phyloP scores from a whole-genome alignment of 2,797 vertebrate species.

The Phalloptychus januarius region DNA sequence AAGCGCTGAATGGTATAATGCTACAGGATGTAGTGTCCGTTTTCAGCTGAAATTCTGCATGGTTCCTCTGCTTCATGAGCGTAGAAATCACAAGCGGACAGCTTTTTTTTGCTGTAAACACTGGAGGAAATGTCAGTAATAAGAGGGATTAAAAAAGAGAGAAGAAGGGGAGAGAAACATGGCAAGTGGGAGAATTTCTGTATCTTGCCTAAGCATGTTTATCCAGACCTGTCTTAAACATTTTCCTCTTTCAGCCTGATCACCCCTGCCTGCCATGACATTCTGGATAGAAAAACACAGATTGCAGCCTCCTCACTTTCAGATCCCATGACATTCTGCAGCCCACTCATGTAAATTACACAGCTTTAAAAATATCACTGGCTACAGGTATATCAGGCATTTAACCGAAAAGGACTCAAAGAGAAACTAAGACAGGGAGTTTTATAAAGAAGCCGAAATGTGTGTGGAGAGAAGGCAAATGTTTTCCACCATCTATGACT shows the following conservation, averaged over 20 bases:
- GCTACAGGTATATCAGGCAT: conserved; percentile 18
- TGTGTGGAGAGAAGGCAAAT: neutral
- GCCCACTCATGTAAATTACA: conserved; percentile 34
- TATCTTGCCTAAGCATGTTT: conserved; percentile 76
- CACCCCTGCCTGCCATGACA: conserved; percentile 35
- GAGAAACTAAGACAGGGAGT: neutral
- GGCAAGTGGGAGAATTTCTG: conserved; percentile 61
- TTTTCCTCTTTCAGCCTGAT: conserved; percentile 63
- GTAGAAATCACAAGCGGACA: conserved; percentile 51
- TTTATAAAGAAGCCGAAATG: neutral
- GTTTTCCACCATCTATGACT: neutral
- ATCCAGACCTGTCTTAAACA: conserved; percentile 62
- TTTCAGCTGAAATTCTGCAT: conserved; percentile 38
- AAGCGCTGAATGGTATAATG: conserved; percentile 35
- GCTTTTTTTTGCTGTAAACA: conserved; percentile 51
- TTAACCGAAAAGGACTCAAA: conserved; percentile 6
- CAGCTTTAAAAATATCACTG: neutral
- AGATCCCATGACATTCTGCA: conserved; percentile 54
- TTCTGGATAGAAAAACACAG: conserved; percentile 46
- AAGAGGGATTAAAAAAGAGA: conserved; percentile 33
- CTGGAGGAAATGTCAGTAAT: conserved; percentile 43
- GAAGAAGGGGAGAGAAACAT: conserved; percentile 21
- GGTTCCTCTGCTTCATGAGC: conserved; percentile 32
- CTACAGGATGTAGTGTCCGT: conserved; percentile 38
- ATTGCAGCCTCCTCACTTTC: conserved; percentile 43